These are phyloP conservation scores for Sepioteuthis lessoniana DNA, from an alignment of 2,888 invertebrate species.

Conservation along the genomic window DNA sequence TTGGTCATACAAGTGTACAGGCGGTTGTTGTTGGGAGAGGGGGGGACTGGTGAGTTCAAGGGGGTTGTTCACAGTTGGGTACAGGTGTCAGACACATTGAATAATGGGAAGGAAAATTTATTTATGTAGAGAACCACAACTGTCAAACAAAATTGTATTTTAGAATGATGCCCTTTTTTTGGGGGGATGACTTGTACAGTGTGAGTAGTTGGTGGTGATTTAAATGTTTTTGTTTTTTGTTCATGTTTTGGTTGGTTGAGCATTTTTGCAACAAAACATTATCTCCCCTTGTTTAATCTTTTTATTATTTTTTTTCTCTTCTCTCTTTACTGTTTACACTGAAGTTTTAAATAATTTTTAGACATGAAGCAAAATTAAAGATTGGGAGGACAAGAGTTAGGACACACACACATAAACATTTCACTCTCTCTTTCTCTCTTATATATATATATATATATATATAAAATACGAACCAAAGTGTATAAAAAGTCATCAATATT, in stretches of 20 bases:
- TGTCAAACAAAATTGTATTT: neutral
- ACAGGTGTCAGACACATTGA: neutral
- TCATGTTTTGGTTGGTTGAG: neutral
- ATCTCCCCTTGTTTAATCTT: neutral
- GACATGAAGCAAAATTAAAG: neutral
- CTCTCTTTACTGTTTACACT: neutral
- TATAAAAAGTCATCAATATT: no score
- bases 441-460: no score
- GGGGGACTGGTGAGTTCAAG: neutral
- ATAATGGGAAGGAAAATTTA: neutral
- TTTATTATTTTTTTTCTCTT: neutral
- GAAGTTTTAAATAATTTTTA: neutral
- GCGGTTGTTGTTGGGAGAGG: no score
- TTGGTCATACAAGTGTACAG: neutral
- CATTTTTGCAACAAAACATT: neutral
- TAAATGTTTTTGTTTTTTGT: neutral
- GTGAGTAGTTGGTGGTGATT: neutral
- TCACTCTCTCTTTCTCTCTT: no score
- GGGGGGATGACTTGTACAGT: neutral
- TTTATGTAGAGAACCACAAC: constrained; percentile 16
- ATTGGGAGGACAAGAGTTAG: neutral
- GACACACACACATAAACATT: no score
- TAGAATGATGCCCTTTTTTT: neutral
- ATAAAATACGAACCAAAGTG: no score
- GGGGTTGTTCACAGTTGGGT: neutral